Conservation (phyloP, 1,140 invertebrate species). For the Ptiloglossa arizonensis region DNA sequence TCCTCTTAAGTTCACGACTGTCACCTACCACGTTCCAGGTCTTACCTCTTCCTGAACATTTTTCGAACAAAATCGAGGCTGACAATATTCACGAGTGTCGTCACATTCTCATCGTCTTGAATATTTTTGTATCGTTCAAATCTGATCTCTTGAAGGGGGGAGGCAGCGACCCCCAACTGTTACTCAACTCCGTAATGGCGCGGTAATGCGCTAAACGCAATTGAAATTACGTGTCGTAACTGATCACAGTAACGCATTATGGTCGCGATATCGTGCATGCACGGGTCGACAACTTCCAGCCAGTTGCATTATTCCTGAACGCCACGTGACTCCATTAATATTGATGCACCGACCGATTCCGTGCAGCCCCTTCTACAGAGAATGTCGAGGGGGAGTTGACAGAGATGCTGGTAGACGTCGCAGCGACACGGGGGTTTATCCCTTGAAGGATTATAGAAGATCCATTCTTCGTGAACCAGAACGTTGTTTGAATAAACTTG, state of each 20-base stretch:
- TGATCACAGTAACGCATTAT: conserved; percentile 27
- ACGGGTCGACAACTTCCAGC: conserved; percentile 41
- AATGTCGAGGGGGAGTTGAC: conserved; percentile 19
- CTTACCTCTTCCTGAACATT: too few species aligned
- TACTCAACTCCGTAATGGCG: conserved; percentile 13
- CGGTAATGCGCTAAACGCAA: conserved; percentile 36
- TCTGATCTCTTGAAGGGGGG: too few species aligned
- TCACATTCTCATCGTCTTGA: too few species aligned
- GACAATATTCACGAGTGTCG: too few species aligned
- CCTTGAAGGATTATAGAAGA: conserved; percentile 6
- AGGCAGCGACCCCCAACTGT: too few species aligned
- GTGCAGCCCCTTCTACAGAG: conserved; percentile 21
- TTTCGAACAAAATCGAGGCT: too few species aligned
- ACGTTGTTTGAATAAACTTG: not conserved
- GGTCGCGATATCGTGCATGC: conserved; percentile 31
- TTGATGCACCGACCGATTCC: conserved; percentile 46
- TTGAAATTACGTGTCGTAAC: conserved; percentile 54
- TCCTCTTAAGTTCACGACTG: too few species aligned
- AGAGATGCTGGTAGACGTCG: conserved; percentile 35
- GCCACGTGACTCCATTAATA: conserved; percentile 57
- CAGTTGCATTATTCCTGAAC: conserved; percentile 60
- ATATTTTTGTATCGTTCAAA: too few species aligned
- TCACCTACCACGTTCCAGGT: too few species aligned
- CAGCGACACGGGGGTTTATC: conserved; percentile 11
- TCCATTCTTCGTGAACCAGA: not conserved